Base-by-base conservation (phyloP, 2,888 invertebrate species). In the Ophonus ardosiacus region DNA sequence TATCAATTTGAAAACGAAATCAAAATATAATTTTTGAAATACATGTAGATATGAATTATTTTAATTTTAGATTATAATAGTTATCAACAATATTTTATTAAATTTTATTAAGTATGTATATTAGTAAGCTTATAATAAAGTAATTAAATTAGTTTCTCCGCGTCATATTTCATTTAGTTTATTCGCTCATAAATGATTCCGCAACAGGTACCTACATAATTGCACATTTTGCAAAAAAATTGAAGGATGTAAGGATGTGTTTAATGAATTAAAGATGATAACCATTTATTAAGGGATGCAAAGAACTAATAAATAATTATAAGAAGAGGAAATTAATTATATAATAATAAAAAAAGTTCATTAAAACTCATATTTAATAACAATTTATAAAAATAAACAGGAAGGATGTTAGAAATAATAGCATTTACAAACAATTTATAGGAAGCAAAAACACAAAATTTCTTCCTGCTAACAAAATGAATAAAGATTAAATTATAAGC, bases 401-500 rank as follows among this genome's bases (percentile, higher is more conserved):
- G 71, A 74, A 74, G 71, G 71, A 74, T 74, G 71, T 74, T 74
- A 74, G 71, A 74, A 74, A 51, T 74, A 43, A 74, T 74, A 51
- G 71, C 40, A 4, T 74, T 74, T 74, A 74, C 40, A 74, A 63
- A 40, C 40, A 74, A 43, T 18, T 68, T 17, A 74, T 74, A 43
- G 51, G 43, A 74, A 74, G 71, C 71, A 74, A 74, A 74, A 74
- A 74, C 71, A 43, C 7, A 8, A 18, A 74, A 40, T 74, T 21
- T 43, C 71, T 74, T 74, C 71, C 71, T 5, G 13, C 21, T 21
- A 63, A 63, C 40, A 40, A 17, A 18, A 17, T 18, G 40, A 43
- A n/a, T 24, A 18, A 24, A 31, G 3, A 31, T 31, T 31, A 31
- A 6, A 31, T 4, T 31, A 31, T 31, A 5, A 31, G 5, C 31